Evolutionary conservation across 2,797 vertebrate species (phyloP).

Genomic region (Melanotaenia boesemani): DNA sequence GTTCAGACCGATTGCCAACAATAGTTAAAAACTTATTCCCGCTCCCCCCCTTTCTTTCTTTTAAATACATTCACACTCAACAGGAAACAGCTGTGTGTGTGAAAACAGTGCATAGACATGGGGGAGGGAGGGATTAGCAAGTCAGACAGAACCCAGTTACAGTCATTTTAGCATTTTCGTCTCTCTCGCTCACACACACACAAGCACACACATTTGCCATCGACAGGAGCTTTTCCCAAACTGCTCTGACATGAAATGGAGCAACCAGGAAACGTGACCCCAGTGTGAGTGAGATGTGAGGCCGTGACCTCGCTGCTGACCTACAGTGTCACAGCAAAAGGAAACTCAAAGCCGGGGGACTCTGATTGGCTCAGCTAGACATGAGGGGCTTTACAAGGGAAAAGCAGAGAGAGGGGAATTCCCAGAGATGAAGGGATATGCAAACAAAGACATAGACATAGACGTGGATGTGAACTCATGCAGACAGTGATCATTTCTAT

Average conservation of each 20-base stretch:
- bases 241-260: conserved; percentile 24
- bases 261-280: conserved; percentile 65
- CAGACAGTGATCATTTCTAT: conserved; percentile 29
- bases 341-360: conserved; percentile 61
- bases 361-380: conserved; percentile 62
- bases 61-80: conserved; percentile 47
- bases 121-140: conserved; percentile 66
- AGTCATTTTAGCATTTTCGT: conserved; percentile 37
- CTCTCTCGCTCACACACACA: conserved; percentile 23
- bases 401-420: conserved; percentile 69
- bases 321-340: conserved; percentile 54
- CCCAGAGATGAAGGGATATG: conserved; percentile 69
- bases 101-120: conserved; percentile 64
- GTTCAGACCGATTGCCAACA: conserved; percentile 10
- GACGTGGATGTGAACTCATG: not conserved
- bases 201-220: not conserved
- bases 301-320: conserved; percentile 63
- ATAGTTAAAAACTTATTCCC: conserved; percentile 23
- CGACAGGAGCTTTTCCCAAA: conserved; percentile 15
- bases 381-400: conserved; percentile 36
- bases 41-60: conserved; percentile 21
- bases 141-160: conserved; percentile 55
- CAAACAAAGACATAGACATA: conserved; percentile 42
- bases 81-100: conserved; percentile 82
- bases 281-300: conserved; percentile 45